Evolutionary conservation across 2,797 vertebrate species (phyloP), one percentile per base, ranked within the genome.

Genomic region (Acanthurus leucopareius): DNA sequence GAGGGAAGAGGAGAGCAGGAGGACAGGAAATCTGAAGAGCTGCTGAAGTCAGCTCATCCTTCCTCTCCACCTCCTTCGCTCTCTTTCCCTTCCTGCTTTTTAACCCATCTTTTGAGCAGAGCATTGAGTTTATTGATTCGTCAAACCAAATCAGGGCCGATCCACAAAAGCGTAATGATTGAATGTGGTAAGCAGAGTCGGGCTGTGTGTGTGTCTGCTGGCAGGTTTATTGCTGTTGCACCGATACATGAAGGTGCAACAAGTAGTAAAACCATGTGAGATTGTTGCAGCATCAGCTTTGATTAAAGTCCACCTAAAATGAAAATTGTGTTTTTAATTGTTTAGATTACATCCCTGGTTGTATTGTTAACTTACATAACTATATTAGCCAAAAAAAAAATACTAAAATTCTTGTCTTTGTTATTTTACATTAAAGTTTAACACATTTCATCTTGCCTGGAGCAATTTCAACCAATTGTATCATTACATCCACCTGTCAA

Each of bases 11-110:
- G 53, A 79, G 81, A 79, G 79, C 25, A 77, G 59, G 75, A 64
- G 58, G 77, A 83, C 73, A 89, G 75, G 73, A 85, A 73, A 67
- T 71, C 63, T 65, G 64, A 77, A 28, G 67, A 77, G 61, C 74
- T 90, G 89, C 86, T 91, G 87, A 86, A 81, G 79, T 92, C 86
- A 89, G 83, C 88, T 80, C 54, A 58, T 86, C 75, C 40, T 66
- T 25, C 15, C 25, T 15, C 10, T 56, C 62, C 49, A 69, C 52
- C 67, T 58, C 62, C 45, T 68, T 25, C 25, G 25, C 25, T 25
- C 25, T 51, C 25, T 38, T 60, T 13, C 22, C 49, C 45, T 51
- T 32, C 20, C 13, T 9, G 17, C 70, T 79, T 51, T 60, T 45
- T 38, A 32, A 38, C 42, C 32, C n/a, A 52, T 73, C 65, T 57